These are phyloP conservation scores for Mobula hypostoma DNA, from an alignment of 2,113 vertebrate genomes.

Conservation along the genomic window DNA sequence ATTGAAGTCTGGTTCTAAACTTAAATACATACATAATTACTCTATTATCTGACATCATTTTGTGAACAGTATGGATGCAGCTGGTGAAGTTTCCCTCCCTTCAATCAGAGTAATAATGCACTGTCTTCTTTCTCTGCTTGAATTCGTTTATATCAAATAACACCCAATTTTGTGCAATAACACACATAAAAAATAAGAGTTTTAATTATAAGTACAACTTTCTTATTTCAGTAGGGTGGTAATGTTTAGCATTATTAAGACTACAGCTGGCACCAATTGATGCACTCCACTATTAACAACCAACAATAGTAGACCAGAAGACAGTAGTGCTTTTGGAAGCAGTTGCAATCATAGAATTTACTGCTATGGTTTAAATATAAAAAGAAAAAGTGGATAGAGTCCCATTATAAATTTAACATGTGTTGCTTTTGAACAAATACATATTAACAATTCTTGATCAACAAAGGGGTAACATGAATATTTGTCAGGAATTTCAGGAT, in stretches of 20 bases:
- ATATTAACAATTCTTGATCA: not conserved
- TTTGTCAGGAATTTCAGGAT: not conserved
- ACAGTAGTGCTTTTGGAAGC: not conserved
- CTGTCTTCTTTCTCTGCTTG: not conserved
- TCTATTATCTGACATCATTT: not conserved
- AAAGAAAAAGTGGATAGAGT: not conserved
- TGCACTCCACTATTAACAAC: not conserved
- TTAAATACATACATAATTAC: not conserved
- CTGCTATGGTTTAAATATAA: not conserved
- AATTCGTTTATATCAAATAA: not conserved
- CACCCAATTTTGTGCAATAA: not conserved
- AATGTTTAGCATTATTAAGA: not conserved
- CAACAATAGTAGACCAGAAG: not conserved
- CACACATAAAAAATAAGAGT: not conserved
- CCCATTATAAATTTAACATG: not conserved
- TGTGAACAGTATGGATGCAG: not conserved
- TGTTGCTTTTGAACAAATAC: not conserved
- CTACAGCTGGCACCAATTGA: not conserved
- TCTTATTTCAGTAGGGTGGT: not conserved
- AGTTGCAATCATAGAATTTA: not conserved
- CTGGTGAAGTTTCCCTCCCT: not conserved
- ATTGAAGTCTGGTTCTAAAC: not conserved
- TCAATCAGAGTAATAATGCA: not conserved
- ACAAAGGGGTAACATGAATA: not conserved
- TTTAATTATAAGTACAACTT: constrained; percentile 16